Conservation (phyloP, 1,140 invertebrate genomes). For the Musca vetustissima region DNA sequence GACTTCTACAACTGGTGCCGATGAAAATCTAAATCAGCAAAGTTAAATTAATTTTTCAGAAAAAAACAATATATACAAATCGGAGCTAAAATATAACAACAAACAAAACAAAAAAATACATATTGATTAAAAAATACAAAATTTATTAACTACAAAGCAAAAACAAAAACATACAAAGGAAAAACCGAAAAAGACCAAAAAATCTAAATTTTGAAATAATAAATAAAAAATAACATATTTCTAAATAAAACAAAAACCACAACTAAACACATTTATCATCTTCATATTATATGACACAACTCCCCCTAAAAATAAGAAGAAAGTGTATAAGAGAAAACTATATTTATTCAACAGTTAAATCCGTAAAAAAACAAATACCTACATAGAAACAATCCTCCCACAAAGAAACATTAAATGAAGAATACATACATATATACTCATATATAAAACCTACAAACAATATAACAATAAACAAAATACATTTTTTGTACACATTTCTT, state of each 20-base stretch:
- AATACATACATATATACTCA: neutral
- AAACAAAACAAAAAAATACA: neutral
- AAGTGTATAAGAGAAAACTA: neutral
- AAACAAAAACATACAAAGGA: constrained; percentile 4
- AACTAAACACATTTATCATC: constrained; percentile 14
- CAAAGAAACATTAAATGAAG: neutral
- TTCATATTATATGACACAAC: neutral
- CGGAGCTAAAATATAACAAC: neutral
- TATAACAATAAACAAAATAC: too few species aligned
- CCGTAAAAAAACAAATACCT: neutral
- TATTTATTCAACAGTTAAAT: constrained; percentile 20
- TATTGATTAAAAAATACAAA: constrained; percentile 4
- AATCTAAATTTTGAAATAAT: constrained; percentile 1
- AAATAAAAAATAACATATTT: constrained; percentile 14
- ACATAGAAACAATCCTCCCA: neutral
- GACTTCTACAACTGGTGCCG: constrained; percentile 54
- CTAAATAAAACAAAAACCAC: constrained; percentile 5
- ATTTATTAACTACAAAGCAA: neutral
- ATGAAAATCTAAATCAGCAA: constrained; percentile 57
- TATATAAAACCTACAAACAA: neutral
- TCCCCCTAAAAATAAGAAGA: neutral
- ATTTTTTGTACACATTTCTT: too few species aligned
- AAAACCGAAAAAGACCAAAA: constrained; percentile 14
- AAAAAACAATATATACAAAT: neutral
- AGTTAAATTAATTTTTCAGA: constrained; percentile 41